A percentile compares a stretch with the other conserved stretches of the same genome.
These are phyloP conservation scores for Acanthoscelides obtectus DNA, from an alignment of 2,888 invertebrate species.

Conservation along the genomic window DNA sequence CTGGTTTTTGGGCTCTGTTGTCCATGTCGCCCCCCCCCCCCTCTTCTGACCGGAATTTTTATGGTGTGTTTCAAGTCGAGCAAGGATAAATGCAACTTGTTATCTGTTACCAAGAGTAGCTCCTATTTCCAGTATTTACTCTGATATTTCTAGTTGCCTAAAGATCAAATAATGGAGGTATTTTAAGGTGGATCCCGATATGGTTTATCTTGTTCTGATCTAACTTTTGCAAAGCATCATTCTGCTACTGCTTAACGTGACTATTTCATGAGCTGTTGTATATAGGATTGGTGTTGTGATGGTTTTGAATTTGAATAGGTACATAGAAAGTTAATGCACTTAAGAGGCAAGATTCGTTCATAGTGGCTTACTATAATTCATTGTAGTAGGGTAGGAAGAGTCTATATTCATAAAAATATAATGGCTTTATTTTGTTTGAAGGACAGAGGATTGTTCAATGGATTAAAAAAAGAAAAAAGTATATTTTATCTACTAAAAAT, in stretches of 20 bases:
- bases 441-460: slow-evolving; percentile 11
- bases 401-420: slow-evolving; percentile 9
- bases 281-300: slow-evolving; percentile 12
- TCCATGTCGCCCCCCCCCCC: too few species aligned
- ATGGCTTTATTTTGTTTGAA: slow-evolving; percentile 16
- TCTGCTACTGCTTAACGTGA: not conserved
- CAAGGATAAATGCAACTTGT: too few species aligned
- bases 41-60: too few species aligned
- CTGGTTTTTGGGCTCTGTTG: too few species aligned
- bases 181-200: not conserved
- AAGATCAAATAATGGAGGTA: not conserved
- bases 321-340: not conserved
- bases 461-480: slow-evolving; percentile 11
- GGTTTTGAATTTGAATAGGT: slow-evolving; percentile 14
- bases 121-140: too few species aligned
- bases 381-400: slow-evolving; percentile 20
- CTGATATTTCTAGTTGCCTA: not conserved
- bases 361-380: slow-evolving; percentile 22
- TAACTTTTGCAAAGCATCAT: too few species aligned
- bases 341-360: not conserved
- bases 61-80: too few species aligned
- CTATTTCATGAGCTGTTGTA: not conserved
- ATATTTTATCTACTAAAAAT: slow-evolving; percentile 19
- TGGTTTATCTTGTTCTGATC: not conserved
- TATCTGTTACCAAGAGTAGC: too few species aligned